Base-by-base conservation (phyloP, 2,113 vertebrate genomes). In the Rhinichthys klamathensis region DNA sequence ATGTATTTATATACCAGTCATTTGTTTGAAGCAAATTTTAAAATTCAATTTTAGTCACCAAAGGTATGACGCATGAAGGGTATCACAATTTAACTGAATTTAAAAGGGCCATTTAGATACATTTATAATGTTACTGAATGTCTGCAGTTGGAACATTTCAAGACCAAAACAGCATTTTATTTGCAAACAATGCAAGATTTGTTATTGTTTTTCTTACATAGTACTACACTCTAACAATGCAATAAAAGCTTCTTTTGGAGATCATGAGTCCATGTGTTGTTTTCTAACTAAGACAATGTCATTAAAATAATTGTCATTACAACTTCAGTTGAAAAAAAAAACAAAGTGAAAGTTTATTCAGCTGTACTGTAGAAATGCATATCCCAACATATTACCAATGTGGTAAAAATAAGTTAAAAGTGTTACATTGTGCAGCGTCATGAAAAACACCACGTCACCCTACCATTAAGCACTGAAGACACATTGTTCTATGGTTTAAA, bases 201-300 rank as follows among this genome's bases (percentile, higher is more conserved):
- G 44, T 58, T 58, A 76, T 51, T 84, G 87, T 82, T 44, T 84
- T 88, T 90, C 86, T 84, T 90, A 90, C 91, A 80, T 92, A 86
- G 49, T 90, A 90, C 88, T 92, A 73, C 90, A 85, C 84, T 92
- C 89, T 91, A 92, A 92, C 84, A 91, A 92, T 90, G 92, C 92
- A 94, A 94, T 94, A 93, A 93, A 93, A 83, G 38, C 32, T 56
- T 90, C 86, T 84, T 79, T 79, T 54, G 15, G 35, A 60, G 54
- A 25, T 27, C 25, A 12, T 2, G 76, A 70, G 67, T 70, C 35
- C 51, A 3, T 32, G 8, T 38, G 16, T 21, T 16, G 21, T 3
- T 27, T 65, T 30, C 21, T 69, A 6, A 9, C 6, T 35, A 3
- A 35, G 1, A 18, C 10, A 41, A 1, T 11, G 3, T 11, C 5